Conservation (phyloP, 2,113 vertebrate genomes). For the Ciconia boyciana region DNA sequence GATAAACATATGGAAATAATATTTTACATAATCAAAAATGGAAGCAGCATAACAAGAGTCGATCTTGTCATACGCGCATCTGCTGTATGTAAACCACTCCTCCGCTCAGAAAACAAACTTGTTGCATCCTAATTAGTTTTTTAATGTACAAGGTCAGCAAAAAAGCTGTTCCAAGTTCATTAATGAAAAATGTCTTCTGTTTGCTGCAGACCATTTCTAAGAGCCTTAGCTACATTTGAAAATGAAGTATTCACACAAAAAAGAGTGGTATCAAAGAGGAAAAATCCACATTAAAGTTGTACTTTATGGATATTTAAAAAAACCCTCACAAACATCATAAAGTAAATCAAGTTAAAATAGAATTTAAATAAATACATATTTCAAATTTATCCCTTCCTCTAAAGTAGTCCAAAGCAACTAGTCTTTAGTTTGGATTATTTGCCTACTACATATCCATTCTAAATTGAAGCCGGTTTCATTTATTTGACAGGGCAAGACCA, state of each 20-base stretch:
- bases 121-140: neutral
- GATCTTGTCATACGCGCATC: neutral
- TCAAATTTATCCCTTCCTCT: neutral
- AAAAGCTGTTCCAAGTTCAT: neutral
- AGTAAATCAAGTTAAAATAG: neutral
- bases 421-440: neutral
- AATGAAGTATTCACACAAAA: neutral
- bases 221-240: neutral
- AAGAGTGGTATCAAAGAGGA: neutral
- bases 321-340: neutral
- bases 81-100: neutral
- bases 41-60: neutral
- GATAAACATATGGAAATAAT: slow-evolving; percentile 24
- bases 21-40: neutral
- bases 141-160: neutral
- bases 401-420: neutral
- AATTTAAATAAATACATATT: neutral
- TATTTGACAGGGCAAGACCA: neutral
- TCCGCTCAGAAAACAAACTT: neutral
- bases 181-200: neutral
- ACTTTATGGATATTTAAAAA: neutral
- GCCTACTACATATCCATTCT: neutral
- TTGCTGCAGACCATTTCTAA: neutral
- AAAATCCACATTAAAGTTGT: neutral
- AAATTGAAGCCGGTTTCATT: neutral